Percentiles rank a stretch among this genome's conserved stretches.
Evolutionary conservation across 2,888 invertebrate genomes (phyloP).

Genomic region (Mamestra brassicae): DNA sequence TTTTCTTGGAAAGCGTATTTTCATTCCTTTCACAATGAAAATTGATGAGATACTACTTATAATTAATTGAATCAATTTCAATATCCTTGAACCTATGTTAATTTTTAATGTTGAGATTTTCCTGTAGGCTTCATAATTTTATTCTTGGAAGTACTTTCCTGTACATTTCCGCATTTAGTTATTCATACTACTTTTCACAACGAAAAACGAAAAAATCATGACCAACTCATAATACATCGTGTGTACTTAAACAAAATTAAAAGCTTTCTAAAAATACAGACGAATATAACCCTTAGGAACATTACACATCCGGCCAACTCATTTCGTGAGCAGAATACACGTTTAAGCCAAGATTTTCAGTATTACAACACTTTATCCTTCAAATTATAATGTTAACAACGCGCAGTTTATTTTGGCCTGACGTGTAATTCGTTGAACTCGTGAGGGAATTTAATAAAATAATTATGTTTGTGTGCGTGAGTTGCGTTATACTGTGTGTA

Average conservation of each 20-base stretch:
- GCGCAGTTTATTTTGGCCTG: conserved; percentile 51
- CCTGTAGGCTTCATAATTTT: background rate
- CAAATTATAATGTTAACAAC: conserved; percentile 60
- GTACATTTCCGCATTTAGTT: background rate
- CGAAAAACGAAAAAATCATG: background rate
- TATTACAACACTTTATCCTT: conserved; percentile 54
- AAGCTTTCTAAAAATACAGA: conserved; percentile 9
- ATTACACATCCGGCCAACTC: conserved; percentile 28
- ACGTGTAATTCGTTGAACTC: conserved; percentile 52
- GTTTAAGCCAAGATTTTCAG: conserved; percentile 47
- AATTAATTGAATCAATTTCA: background rate
- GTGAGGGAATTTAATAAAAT: conserved; percentile 46
- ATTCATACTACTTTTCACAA: background rate
- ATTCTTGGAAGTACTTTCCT: background rate
- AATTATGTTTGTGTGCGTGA: conserved; percentile 14
- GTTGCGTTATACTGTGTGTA: background rate
- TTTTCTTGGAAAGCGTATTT: background rate
- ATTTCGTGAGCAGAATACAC: conserved; percentile 35
- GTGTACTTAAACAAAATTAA: conserved; percentile 5
- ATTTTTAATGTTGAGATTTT: background rate
- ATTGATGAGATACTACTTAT: background rate
- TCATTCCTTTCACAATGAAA: background rate
- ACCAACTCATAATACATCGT: background rate
- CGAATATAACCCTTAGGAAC: conserved; percentile 17
- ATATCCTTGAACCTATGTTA: background rate